Evolutionary conservation across 2,113 vertebrate genomes (phyloP).

Genomic region (Nycticebus coucang): DNA sequence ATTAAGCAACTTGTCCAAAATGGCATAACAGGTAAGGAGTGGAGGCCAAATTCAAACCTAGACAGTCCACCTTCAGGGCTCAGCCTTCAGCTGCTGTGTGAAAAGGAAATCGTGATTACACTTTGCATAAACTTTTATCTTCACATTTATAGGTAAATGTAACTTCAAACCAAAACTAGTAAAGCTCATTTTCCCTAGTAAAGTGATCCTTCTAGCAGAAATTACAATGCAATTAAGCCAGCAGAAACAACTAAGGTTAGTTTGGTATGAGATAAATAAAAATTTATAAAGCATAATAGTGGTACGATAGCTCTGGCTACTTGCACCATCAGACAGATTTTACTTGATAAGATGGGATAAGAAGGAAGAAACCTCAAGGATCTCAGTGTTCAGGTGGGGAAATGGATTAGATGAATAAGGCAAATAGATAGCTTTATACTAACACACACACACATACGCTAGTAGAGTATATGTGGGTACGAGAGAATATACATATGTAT

Average conservation of each 20-base stretch:
- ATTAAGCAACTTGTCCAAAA: background rate
- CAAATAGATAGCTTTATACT: background rate
- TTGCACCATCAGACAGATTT: background rate
- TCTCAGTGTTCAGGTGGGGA: slow-evolving; percentile 2
- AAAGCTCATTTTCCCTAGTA: background rate
- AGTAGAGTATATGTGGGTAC: background rate
- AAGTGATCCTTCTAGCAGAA: background rate
- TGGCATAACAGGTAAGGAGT: background rate
- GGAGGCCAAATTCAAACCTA: background rate
- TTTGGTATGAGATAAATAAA: background rate
- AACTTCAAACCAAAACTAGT: background rate
- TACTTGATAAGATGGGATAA: slow-evolving; percentile 14
- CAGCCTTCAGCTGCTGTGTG: background rate
- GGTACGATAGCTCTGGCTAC: background rate
- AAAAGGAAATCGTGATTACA: background rate
- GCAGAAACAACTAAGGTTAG: background rate
- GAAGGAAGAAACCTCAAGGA: slow-evolving; percentile 2
- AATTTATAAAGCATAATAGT: background rate
- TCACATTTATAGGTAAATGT: background rate
- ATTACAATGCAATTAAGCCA: slow-evolving; percentile 1
- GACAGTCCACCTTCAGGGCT: background rate
- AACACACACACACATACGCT: background rate
- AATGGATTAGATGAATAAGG: slow-evolving; percentile 1
- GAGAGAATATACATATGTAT: background rate
- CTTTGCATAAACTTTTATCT: background rate